These are phyloP conservation scores for Rutpela maculata DNA, from an alignment of 2,888 invertebrate genomes.

Conservation along the genomic window DNA sequence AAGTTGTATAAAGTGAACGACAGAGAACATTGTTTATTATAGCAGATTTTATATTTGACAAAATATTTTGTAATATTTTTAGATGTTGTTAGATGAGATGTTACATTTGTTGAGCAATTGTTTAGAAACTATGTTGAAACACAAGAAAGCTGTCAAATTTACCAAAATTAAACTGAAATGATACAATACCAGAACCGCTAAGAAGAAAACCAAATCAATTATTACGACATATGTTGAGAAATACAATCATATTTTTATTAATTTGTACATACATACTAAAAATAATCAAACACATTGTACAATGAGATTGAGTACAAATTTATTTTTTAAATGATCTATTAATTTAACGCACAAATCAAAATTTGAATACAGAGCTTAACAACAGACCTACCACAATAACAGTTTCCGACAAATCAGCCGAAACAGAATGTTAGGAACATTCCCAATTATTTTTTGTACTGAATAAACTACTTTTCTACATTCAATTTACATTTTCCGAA, in stretches of 20 bases:
- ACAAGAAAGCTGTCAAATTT: constrained; percentile 58
- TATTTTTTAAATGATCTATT: constrained; percentile 27
- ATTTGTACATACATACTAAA: constrained; percentile 47
- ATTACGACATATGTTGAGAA: constrained; percentile 42
- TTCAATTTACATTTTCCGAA: constrained; percentile 26
- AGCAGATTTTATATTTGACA: constrained; percentile 59
- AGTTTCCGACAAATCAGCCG: constrained; percentile 23
- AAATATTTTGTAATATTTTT: constrained; percentile 54
- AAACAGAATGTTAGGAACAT: constrained; percentile 9
- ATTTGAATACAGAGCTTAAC: constrained; percentile 30
- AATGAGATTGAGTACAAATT: constrained; percentile 46
- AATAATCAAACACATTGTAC: constrained; percentile 36
- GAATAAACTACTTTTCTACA: constrained; percentile 34
- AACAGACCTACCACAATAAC: constrained; percentile 9
- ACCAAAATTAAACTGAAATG: constrained; percentile 63
- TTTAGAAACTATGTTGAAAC: constrained; percentile 57
- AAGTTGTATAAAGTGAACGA: constrained; percentile 44
- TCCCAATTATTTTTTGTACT: constrained; percentile 44
- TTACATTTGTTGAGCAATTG: constrained; percentile 58
- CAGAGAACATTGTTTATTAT: constrained; percentile 46
- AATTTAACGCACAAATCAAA: constrained; percentile 43
- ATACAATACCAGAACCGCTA: constrained; percentile 21
- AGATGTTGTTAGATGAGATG: constrained; percentile 61
- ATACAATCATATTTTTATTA: constrained; percentile 57
- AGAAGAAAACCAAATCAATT: constrained; percentile 47